Evolutionary conservation across 2,888 invertebrate species (phyloP).

Genomic region (Acanthacorydalis orientalis): DNA sequence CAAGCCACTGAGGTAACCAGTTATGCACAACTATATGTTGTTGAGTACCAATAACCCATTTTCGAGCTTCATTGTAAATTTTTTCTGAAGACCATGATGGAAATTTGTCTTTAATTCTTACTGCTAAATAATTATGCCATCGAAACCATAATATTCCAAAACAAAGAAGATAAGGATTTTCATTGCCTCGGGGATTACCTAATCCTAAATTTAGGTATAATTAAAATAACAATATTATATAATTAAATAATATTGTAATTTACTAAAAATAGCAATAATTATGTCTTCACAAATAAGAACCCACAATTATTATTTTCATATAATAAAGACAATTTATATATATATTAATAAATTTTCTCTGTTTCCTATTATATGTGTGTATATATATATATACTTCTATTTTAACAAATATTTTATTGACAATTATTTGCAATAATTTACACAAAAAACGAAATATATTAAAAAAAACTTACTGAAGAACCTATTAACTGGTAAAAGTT

Average conservation of each 20-base stretch:
- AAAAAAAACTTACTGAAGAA: conserved; percentile 32
- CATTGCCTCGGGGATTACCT: conserved; percentile 35
- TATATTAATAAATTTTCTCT: neutral
- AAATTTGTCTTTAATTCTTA: conserved; percentile 18
- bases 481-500: conserved; percentile 28
- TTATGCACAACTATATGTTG: conserved; percentile 31
- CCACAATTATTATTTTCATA: neutral
- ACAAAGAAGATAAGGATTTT: conserved; percentile 33
- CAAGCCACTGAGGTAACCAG: conserved; percentile 31
- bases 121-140: conserved; percentile 34
- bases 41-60: conserved; percentile 36
- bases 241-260: neutral
- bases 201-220: conserved; percentile 22
- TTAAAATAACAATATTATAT: neutral
- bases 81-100: conserved; percentile 28
- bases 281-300: neutral
- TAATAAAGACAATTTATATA: neutral
- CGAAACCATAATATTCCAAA: conserved; percentile 36
- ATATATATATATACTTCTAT: no score
- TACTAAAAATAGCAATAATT: neutral
- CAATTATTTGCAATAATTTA: no score
- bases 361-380: no score
- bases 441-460: neutral
- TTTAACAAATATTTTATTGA: no score
- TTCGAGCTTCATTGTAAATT: conserved; percentile 35